Conservation (phyloP, 2,888 invertebrate species). For the Escarpia spicata region DNA sequence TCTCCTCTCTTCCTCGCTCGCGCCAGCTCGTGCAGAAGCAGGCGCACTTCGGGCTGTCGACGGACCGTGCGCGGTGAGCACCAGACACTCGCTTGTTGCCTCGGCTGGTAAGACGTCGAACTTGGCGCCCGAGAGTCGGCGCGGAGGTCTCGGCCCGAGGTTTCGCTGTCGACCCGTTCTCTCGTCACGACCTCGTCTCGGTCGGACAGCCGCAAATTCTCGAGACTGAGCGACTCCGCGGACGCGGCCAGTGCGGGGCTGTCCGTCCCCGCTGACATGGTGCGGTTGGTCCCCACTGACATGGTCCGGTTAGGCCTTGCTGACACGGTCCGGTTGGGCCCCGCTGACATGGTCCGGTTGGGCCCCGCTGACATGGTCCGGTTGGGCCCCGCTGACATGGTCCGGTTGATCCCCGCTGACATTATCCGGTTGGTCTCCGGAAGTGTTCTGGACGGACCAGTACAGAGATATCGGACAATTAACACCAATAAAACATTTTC, state of each 20-base stretch:
- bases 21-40: not conserved
- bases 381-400: too few relatives aligned
- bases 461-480: too few relatives aligned
- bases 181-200: not conserved
- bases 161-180: not conserved
- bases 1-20: not conserved
- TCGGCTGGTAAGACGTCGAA: not conserved
- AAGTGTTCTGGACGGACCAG: too few relatives aligned
- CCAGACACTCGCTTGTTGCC: not conserved
- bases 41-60: not conserved
- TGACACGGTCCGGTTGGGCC: not conserved
- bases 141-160: not conserved
- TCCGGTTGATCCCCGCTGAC: too few relatives aligned
- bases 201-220: not conserved
- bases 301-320: not conserved
- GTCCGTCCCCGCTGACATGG: not conserved
- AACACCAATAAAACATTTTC: too few relatives aligned
- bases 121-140: not conserved
- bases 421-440: too few relatives aligned
- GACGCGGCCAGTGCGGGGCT: not conserved
- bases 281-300: not conserved
- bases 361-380: not conserved
- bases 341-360: not conserved
- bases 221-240: not conserved
- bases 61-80: not conserved